phyloP scores from a whole-genome alignment of 2,113 vertebrate genomes.

The Rhadina sibilatrix region DNA sequence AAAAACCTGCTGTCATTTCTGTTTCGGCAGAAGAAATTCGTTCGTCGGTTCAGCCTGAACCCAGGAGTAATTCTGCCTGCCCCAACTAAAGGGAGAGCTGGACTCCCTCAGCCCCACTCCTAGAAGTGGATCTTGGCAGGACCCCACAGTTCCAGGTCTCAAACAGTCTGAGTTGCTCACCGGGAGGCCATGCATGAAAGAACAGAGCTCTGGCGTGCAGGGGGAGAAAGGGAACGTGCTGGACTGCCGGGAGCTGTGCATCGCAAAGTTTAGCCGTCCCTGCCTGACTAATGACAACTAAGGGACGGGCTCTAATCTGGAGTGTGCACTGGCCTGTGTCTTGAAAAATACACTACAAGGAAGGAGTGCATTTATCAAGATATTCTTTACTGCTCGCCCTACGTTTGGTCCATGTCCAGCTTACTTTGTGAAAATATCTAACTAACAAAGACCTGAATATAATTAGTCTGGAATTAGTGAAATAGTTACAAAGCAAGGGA shows the following conservation, averaged over 20 bases:
- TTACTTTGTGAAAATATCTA: background rate
- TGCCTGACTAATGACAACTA: slow-evolving; percentile 57
- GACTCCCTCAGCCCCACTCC: background rate
- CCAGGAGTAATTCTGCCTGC: background rate
- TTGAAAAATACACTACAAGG: slow-evolving; percentile 41
- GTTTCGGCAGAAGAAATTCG: background rate
- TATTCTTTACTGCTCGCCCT: background rate
- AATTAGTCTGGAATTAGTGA: slow-evolving; percentile 24
- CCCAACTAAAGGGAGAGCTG: background rate
- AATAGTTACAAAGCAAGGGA: slow-evolving; percentile 2
- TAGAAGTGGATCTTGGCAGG: background rate
- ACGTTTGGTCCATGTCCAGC: background rate
- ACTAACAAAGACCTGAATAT: slow-evolving; percentile 1
- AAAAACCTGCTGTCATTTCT: background rate
- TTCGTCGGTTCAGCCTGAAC: background rate
- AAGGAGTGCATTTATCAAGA: slow-evolving; percentile 52
- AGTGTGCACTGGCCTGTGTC: slow-evolving; percentile 20
- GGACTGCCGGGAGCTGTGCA: background rate
- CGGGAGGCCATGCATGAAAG: background rate
- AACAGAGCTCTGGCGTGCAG: background rate
- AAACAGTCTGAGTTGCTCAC: background rate
- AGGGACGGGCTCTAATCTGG: slow-evolving; percentile 45
- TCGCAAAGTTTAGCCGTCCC: slow-evolving; percentile 35
- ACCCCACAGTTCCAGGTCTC: background rate
- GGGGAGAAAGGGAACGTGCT: background rate